Base-by-base conservation (phyloP, 2,113 vertebrate genomes). In the Hystrix cristata region DNA sequence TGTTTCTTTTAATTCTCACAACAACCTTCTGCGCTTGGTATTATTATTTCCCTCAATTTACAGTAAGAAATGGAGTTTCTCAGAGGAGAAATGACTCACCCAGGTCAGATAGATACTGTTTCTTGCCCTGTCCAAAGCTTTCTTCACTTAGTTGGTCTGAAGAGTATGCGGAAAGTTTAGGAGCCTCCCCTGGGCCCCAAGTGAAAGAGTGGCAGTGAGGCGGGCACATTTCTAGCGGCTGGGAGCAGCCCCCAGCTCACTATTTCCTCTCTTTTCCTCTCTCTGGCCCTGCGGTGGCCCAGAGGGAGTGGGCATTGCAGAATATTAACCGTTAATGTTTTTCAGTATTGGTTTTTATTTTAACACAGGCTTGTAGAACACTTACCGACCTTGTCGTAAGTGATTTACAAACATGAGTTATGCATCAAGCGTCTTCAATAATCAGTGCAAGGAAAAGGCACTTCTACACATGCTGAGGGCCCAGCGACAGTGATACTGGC, bases 311-410 rank as follows among this genome's bases (percentile, higher is more conserved):
- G 59, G 34, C 10, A 46, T 74, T 72, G 10, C 46, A 81, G 74
- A 81, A 80, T 69, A 57, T 91, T 86, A 86, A 86, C 60, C 31
- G 69, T 15, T 72, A n/a, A 5, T 18, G 21, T 79, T 64, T 90
- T 91, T 89, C 78, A 91, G 23, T 84, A 65, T 93, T 76, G 92
- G 51, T 81, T 91, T 76, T 90, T 27, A 71, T 79, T 94, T 96
- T 93, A 91, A 76, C 79, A 90, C 92, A 55, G 80, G 62, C 15
- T 38, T 14, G 19, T 15, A 89, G 85, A 94, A 31, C 38, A 31
- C 29, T 48, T 60, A 55, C 87, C 62, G 60, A 46, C 57, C 38
- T 48, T 27, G 43, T 79, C 69, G 55, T 43, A 25, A 82, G 62
- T 4, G 5, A 34, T 93, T 90, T 88, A 53, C 21, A 85, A 53